Conservation (phyloP, 2,797 vertebrate genomes). For the Lutjanus campechanus region DNA sequence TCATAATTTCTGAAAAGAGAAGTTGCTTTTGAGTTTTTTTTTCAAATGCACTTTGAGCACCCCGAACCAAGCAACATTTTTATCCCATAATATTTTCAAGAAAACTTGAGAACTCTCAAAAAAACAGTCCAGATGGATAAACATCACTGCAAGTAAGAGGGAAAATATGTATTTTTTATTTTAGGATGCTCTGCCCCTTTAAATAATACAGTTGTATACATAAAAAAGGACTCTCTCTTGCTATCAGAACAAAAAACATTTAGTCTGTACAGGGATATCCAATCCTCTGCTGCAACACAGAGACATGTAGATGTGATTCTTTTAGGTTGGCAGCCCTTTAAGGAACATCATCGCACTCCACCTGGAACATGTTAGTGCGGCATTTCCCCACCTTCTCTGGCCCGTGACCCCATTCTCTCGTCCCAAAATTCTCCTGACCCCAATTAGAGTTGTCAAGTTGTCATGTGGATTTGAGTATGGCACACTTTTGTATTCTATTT, state of each 20-base stretch:
- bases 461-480: constrained; percentile 30
- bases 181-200: no score
- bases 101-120: no score
- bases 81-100: no score
- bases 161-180: no score
- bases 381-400: constrained; percentile 7
- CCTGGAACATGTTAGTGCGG: constrained; percentile 31
- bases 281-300: not conserved
- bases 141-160: no score
- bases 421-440: constrained; percentile 60
- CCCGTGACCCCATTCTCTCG: constrained; percentile 47
- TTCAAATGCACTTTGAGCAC: no score
- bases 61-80: no score
- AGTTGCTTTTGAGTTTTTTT: no score
- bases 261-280: not conserved
- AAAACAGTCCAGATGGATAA: no score
- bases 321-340: not conserved
- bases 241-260: not conserved
- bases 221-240: not conserved
- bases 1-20: no score
- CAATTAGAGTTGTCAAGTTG: constrained; percentile 53
- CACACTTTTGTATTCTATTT: constrained; percentile 35
- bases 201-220: not conserved
- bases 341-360: constrained; percentile 30
- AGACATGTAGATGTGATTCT: not conserved